Conservation (phyloP, 2,113 vertebrate genomes). For the Machaerirhynchus nigripectus region DNA sequence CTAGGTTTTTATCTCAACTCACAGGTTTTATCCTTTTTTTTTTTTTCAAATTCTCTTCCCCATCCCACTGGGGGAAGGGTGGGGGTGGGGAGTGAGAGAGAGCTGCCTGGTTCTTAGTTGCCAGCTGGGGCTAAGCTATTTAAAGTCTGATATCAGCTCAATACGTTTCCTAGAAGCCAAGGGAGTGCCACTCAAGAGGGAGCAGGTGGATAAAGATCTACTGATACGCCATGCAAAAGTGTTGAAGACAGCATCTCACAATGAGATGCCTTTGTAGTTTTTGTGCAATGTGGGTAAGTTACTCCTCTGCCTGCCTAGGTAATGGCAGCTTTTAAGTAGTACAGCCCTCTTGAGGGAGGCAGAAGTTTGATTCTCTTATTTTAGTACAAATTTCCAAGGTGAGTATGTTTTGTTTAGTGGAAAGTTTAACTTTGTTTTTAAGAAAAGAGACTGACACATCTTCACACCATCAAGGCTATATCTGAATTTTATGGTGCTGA, state of each 20-base stretch:
- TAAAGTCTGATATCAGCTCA: neutral
- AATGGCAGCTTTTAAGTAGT: neutral
- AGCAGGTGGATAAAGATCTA: neutral
- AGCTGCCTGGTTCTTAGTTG: neutral
- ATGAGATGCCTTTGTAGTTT: neutral
- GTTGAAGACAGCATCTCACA: neutral
- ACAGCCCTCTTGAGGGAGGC: neutral
- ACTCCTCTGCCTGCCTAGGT: neutral
- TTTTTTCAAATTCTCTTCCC: neutral
- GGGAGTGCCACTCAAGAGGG: neutral
- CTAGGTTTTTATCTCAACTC: neutral
- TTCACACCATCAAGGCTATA: neutral
- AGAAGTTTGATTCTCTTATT: neutral
- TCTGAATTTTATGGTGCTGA: neutral
- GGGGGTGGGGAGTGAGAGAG: neutral
- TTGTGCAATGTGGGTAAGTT: neutral
- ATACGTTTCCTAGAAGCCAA: neutral
- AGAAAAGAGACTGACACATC: neutral
- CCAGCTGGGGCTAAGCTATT: neutral
- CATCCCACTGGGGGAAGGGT: rapidly evolving
- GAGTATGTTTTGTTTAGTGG: neutral
- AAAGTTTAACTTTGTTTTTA: neutral
- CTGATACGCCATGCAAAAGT: neutral
- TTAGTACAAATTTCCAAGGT: neutral
- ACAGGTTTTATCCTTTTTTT: neutral